A percentile compares a stretch with the other conserved stretches of the same genome.
These are phyloP conservation scores for Protosalanx chinensis DNA, from an alignment of 2,797 vertebrate genomes.

Conservation along the genomic window DNA sequence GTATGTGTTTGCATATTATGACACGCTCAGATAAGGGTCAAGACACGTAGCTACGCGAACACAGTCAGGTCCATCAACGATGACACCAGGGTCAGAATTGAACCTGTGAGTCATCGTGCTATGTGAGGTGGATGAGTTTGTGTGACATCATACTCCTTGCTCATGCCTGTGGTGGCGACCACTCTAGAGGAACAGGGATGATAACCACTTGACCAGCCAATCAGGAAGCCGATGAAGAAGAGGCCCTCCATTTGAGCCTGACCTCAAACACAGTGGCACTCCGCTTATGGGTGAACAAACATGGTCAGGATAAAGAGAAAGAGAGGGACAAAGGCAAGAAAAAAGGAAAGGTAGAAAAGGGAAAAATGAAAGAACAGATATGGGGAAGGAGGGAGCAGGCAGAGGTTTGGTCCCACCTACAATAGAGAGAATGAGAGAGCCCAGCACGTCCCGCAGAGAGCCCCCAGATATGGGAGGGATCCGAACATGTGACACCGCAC, in stretches of 20 bases:
- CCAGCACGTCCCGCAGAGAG: conserved; percentile 73
- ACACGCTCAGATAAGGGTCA: background rate
- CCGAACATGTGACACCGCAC: conserved; percentile 55
- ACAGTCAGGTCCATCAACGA: conserved; percentile 32
- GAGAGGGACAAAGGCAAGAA: background rate
- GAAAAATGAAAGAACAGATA: conserved; percentile 33
- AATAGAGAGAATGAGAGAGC: conserved; percentile 76
- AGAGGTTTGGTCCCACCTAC: conserved; percentile 72
- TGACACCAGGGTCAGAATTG: conserved; percentile 8
- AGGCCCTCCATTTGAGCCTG: background rate
- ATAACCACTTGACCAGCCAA: background rate
- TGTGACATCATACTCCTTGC: conserved; percentile 39
- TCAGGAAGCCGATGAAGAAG: background rate
- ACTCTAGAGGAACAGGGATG: conserved; percentile 43
- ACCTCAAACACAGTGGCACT: conserved; percentile 29
- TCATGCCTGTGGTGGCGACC: conserved; percentile 48
- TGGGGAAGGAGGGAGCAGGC: conserved; percentile 29
- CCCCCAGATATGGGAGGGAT: conserved; percentile 71
- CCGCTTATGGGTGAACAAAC: conserved; percentile 42
- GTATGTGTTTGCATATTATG: background rate
- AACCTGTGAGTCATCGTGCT: conserved; percentile 29
- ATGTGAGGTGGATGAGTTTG: conserved; percentile 23
- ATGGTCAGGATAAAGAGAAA: conserved; percentile 49
- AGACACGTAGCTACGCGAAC: background rate
- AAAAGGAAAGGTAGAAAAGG: conserved; percentile 43